Conservation (phyloP, 1,140 invertebrate genomes). For the Psix sp. region DNA sequence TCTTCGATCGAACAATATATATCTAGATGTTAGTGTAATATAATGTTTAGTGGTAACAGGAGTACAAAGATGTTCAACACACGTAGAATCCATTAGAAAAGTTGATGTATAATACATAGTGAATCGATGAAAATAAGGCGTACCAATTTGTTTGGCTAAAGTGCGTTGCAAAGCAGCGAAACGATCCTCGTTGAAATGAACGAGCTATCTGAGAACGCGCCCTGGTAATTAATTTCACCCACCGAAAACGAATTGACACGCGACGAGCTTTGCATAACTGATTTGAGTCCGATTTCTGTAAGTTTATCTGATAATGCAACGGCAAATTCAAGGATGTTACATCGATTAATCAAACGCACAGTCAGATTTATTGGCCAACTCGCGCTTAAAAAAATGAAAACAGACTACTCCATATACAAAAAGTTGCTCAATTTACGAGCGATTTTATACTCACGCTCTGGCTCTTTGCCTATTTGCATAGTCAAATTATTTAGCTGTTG, state of each 20-base stretch:
- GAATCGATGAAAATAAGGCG: constrained; percentile 45
- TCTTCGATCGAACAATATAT: constrained; percentile 14
- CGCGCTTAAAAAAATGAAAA: constrained; percentile 28
- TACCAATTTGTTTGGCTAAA: constrained; percentile 35
- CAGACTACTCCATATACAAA: constrained; percentile 34
- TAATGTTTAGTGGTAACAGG: constrained; percentile 32
- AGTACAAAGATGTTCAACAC: constrained; percentile 47
- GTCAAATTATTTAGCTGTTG: too few species aligned
- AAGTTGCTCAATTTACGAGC: constrained; percentile 27
- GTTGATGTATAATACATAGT: constrained; percentile 49
- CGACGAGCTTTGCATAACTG: constrained; percentile 33
- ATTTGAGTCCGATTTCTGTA: constrained; percentile 14
- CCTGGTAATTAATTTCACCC: constrained; percentile 22
- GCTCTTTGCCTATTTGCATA: too few species aligned
- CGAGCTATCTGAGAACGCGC: neutral
- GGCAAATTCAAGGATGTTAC: constrained; percentile 45
- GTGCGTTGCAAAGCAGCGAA: constrained; percentile 24
- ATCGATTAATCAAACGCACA: constrained; percentile 32
- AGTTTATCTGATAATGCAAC: constrained; percentile 29
- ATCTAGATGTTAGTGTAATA: constrained; percentile 44
- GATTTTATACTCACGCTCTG: neutral
- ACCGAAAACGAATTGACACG: constrained; percentile 14
- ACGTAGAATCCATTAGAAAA: constrained; percentile 47
- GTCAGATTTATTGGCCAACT: constrained; percentile 38
- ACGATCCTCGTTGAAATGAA: constrained; percentile 42